phyloP scores from a whole-genome alignment of 2,888 invertebrate species.

The Hirtodrosophila alboralis region DNA sequence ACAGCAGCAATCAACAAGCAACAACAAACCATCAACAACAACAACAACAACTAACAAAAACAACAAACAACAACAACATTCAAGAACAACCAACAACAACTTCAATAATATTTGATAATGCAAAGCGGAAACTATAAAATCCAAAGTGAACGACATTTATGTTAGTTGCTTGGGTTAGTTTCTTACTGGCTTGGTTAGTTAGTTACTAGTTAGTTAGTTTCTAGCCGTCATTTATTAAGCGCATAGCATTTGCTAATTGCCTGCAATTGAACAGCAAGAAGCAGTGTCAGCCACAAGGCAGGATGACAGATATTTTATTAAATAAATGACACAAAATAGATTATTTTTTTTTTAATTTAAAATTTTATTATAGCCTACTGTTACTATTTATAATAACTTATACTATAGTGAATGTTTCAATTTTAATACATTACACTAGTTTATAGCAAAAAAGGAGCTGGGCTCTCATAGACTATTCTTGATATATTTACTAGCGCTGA shows the following conservation, averaged over 20 bases:
- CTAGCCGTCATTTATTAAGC: slow-evolving; percentile 16
- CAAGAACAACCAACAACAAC: neutral
- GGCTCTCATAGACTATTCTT: too few relatives aligned
- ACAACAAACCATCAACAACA: slow-evolving; percentile 3
- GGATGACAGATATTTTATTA: too few relatives aligned
- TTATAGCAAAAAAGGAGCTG: too few relatives aligned
- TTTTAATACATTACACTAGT: too few relatives aligned
- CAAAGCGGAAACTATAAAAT: slow-evolving; percentile 74
- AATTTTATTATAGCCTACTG: too few relatives aligned
- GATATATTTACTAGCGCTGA: too few relatives aligned
- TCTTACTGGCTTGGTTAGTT: slow-evolving; percentile 13
- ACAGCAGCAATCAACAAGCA: slow-evolving; percentile 9
- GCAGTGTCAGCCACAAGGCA: neutral
- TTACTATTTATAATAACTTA: too few relatives aligned
- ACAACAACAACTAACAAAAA: slow-evolving; percentile 33
- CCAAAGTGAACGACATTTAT: slow-evolving; percentile 56
- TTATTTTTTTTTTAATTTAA: too few relatives aligned
- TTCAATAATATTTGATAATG: slow-evolving; percentile 78
- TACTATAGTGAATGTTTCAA: too few relatives aligned
- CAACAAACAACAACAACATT: slow-evolving; percentile 14
- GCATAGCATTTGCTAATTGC: slow-evolving; percentile 55
- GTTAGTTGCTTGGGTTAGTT: slow-evolving; percentile 25
- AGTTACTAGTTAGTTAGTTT: slow-evolving; percentile 25
- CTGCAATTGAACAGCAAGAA: slow-evolving; percentile 36
- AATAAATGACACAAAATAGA: too few relatives aligned